These are phyloP conservation scores for Pheucticus melanocephalus DNA, from an alignment of 2,113 vertebrate species.

Conservation along the genomic window DNA sequence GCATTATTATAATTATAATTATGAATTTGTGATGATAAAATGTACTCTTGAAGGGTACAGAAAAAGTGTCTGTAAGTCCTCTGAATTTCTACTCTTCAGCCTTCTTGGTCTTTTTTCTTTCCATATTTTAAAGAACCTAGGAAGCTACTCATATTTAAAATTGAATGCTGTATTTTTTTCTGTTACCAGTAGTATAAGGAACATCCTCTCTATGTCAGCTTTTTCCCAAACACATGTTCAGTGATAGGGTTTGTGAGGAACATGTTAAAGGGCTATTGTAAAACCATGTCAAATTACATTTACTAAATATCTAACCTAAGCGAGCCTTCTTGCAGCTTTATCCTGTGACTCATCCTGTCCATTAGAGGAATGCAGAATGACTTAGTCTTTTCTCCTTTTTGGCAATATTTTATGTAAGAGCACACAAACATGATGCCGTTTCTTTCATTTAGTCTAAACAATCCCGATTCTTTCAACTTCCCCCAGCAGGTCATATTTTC, in stretches of 20 bases:
- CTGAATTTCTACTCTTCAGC: background rate
- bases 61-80: background rate
- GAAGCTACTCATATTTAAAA: background rate
- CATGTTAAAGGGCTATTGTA: background rate
- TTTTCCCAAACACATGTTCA: background rate
- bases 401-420: background rate
- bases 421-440: background rate
- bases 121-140: background rate
- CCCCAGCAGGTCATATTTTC: background rate
- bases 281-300: background rate
- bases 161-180: background rate
- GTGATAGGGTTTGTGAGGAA: background rate
- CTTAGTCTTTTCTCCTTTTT: background rate
- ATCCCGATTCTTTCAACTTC: background rate
- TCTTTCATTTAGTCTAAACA: background rate
- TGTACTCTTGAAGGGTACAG: background rate
- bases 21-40: background rate
- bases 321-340: background rate
- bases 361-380: background rate
- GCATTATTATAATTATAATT: background rate
- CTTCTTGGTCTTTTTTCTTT: background rate
- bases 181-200: background rate
- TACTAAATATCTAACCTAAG: background rate
- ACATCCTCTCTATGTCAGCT: no score
- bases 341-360: background rate